These are phyloP conservation scores for Drusus annulatus DNA, from an alignment of 1,140 invertebrate species.

Conservation along the genomic window DNA sequence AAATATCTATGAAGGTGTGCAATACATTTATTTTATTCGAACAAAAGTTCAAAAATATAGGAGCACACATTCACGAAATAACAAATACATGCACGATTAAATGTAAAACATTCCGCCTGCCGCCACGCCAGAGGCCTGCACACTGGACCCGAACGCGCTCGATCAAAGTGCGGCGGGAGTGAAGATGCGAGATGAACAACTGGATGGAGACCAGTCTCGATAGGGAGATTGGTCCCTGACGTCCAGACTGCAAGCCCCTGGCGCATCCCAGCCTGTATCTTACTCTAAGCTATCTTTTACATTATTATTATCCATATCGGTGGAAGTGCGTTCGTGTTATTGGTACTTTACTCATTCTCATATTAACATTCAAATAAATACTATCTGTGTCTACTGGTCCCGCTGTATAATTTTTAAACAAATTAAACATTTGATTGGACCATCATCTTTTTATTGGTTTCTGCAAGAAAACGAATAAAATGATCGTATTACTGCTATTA, in stretches of 20 bases:
- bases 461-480: constrained; percentile 49
- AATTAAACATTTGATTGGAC: constrained; percentile 72
- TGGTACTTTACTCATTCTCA: constrained; percentile 50
- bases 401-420: constrained; percentile 74
- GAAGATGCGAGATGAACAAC: too few species aligned
- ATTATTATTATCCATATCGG: constrained; percentile 58
- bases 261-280: background rate
- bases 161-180: too few species aligned
- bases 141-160: too few species aligned
- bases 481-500: constrained; percentile 51
- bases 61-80: background rate
- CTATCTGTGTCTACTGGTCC: constrained; percentile 72
- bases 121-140: constrained; percentile 8
- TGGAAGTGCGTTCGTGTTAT: constrained; percentile 58
- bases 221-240: background rate
- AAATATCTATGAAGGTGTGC: too few species aligned
- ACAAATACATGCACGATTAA: background rate
- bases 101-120: constrained; percentile 13
- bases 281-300: constrained; percentile 45
- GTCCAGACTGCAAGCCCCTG: background rate
- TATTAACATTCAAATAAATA: constrained; percentile 71
- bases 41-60: background rate
- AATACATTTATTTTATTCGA: background rate
- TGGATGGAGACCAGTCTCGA: background rate
- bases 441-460: constrained; percentile 56